Evolutionary conservation across 2,797 vertebrate species (phyloP), one percentile per base, ranked within the genome.

Genomic region (Fundulus diaphanus): DNA sequence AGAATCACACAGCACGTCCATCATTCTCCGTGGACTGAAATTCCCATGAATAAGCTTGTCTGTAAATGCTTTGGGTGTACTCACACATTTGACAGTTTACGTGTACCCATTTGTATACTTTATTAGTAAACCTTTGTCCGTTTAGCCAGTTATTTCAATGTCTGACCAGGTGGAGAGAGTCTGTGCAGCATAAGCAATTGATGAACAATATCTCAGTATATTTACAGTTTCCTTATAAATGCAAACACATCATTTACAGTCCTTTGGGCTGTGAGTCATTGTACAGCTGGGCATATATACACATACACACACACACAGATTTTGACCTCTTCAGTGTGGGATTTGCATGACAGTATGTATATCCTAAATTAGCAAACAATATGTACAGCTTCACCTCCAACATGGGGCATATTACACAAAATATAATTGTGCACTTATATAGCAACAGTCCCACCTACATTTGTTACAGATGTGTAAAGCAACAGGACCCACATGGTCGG

Each of bases 41-140:
- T 22, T 37, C 35, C 7, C 29, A 63, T 63, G 20, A 3, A 37
- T 37, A 18, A 22, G 59, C 15, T 57, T 15, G 5, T n/a, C 9
- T 6, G n/a, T n/a, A 57, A 42, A 42, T 42, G 5, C 40, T 46
- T 46, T 46, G 0, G 9, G 44, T 46, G 7, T 3, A n/a, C 51
- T 7, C 3, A 52, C 20, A 52, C 22, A 65, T 40, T 65, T n/a
- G 24, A n/a, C 48, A 22, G 1, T 49, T 49, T 49, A 49, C 16
- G 1, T 49, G 48, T 18, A 49, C 48, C n/a, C 15, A n/a, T 77
- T 79, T 0, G 78, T 77, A 84, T 81, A 7, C 75, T 95, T 95
- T 94, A 95, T 95, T 94, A 92, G 90, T 78, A 94, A 95, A 95
- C 89, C 73, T 83, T 90, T 93, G 90, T 92, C 90, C 89, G 91